Base-by-base conservation (phyloP, 2,797 vertebrate species). In the Spheniscus humboldti region DNA sequence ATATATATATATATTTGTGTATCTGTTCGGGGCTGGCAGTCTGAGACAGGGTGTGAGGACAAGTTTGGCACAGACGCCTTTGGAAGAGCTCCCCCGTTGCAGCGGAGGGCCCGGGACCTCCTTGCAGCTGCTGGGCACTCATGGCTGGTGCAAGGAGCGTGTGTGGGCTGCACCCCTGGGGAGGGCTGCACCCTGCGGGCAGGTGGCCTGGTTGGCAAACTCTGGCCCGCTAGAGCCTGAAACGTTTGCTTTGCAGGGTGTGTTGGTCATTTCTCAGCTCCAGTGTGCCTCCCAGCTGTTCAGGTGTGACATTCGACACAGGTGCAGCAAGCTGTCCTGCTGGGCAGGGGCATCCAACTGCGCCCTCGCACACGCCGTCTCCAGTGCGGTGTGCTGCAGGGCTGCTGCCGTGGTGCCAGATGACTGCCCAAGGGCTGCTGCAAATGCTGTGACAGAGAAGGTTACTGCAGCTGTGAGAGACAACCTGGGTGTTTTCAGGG, bases 241-340 rank as follows among this genome's bases (percentile, higher is more conserved):
- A 5, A 1, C 5, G 35, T 57, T 79, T 41, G 75, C 75, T 35
- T 63, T 25, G 50, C 35, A n/a, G 66, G 57, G 66, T 7, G 25
- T 4, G 67, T 27, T 20, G 50, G 57, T 13, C 28, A 1, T 7
- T 13, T n/a, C 48, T 55, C 1, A 8, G 55, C 33, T 18, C 7
- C 6, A 0, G 4, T 0, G 39, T 41, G 48, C 39, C 72, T n/a
- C 39, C 23, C 19, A 4, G 48, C 56, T 25, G 13, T 14, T 17
- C 6, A 8, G 10, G 25, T 4, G 31, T 18, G 75, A 30, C 11
- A 4, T 1, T 23, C 0, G 4, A 7, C 13, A 1, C 3, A 0
- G n/a, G 31, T 5, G 27, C 27, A 10, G 50, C 6, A 3, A 10
- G 50, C 18, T 30, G 18, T 28, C 18, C 59, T 5, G 15, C 39